Evolutionary conservation across 2,797 vertebrate genomes (phyloP), one percentile per base, ranked within the genome.

Genomic region (Notolabrus celidotus): DNA sequence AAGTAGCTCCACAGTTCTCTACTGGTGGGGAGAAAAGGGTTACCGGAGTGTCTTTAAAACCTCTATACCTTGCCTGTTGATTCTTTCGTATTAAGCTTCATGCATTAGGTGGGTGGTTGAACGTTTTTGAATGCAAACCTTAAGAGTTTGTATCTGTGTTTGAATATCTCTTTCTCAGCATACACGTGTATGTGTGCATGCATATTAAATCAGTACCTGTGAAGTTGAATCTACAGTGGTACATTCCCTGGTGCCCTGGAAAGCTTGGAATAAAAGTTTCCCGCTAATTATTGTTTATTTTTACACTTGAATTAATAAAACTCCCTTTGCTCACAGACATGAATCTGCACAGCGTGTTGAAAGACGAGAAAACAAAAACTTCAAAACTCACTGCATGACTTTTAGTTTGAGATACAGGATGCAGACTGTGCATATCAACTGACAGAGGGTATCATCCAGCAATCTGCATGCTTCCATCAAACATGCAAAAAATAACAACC

Each of bases 201-300:
- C 12, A 1, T 19, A 57, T 66, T 39, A 46, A 68, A 64, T 27
- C 39, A 9, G 34, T 52, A 68, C 50, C 56, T 71, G 43, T 64
- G 51, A 58, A 68, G 78, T 25, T 46, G 17, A 68, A 39, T 67
- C 51, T 39, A 46, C 41, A 27, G 10, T 19, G 70, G 14, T 41
- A 8, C 2, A 17, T 59, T 76, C 74, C 77, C 71, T 9, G 10
- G 53, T 62, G 67, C 17, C 19, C n/a, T 36, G 38, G 59, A 16
- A 57, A 34, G 50, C 33, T 51, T n/a, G 17, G 53, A 74, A 65
- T 34, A 16, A 33, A 62, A 52, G 47, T 47, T 74, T 36, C 11
- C 14, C 20, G 16, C 41, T 74, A 77, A 84, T 85, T 73, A 71
- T 62, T 83, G 74, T 85, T 81, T 81, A 84, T 87, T 87, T 87